A percentile compares a stretch with the other conserved stretches of the same genome.
phyloP scores from a whole-genome alignment of 2,113 vertebrate genomes.

The Anarrhichthys ocellatus region DNA sequence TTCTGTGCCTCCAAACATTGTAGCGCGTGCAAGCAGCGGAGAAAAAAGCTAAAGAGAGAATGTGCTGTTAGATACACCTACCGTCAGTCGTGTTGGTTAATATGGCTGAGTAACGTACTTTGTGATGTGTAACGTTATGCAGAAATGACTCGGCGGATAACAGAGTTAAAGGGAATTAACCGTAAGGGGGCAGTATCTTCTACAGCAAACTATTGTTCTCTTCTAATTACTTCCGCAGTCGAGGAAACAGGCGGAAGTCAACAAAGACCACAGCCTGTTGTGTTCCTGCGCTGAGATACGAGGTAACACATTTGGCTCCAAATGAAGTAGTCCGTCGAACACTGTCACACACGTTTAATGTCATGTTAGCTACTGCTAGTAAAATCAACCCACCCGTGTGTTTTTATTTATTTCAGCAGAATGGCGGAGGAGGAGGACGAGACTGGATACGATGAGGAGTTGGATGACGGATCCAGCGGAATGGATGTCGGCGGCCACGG shows the following conservation, averaged over 20 bases:
- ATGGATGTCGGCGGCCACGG: slow-evolving; percentile 90
- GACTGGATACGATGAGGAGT: slow-evolving; percentile 90
- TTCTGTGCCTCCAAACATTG: not conserved
- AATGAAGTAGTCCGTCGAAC: too few species aligned
- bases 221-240: not conserved
- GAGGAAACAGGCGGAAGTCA: not conserved
- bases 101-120: not conserved
- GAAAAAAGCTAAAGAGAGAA: not conserved
- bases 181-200: not conserved
- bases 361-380: not conserved
- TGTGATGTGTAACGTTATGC: not conserved
- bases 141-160: not conserved
- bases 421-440: slow-evolving; percentile 86
- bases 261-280: not conserved
- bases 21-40: too few species aligned
- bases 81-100: not conserved
- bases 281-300: not conserved
- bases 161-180: not conserved
- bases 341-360: too few species aligned
- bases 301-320: not conserved
- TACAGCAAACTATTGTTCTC: not conserved
- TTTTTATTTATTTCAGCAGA: slow-evolving; percentile 19
- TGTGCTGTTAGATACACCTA: not conserved
- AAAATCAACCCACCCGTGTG: not conserved
- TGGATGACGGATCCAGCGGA: slow-evolving; percentile 88